These are phyloP conservation scores for Lithophane leautieri DNA, from an alignment of 2,888 invertebrate species.

Conservation along the genomic window DNA sequence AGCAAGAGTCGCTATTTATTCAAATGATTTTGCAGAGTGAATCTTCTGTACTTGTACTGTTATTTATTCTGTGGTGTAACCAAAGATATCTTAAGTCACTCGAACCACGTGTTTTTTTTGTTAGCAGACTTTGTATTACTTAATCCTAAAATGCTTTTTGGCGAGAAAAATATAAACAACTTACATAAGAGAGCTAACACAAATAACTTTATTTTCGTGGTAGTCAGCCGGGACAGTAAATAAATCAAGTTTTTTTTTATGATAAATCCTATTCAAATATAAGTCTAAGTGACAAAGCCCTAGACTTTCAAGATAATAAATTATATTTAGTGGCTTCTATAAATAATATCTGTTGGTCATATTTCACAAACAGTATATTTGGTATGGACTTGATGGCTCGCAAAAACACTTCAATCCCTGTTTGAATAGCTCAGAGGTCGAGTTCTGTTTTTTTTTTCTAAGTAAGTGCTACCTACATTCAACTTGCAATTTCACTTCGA, in stretches of 20 bases:
- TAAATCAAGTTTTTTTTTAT: slow-evolving; percentile 30
- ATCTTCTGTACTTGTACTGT: no score
- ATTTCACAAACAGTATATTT: slow-evolving; percentile 8
- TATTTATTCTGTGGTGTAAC: no score
- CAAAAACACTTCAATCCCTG: neutral
- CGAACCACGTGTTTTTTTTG: neutral
- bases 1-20: no score
- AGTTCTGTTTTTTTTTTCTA: no score
- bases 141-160: slow-evolving; percentile 19
- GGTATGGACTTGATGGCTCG: neutral
- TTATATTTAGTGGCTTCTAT: slow-evolving; percentile 6
- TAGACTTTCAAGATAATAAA: slow-evolving; percentile 27
- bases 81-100: neutral
- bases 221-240: neutral
- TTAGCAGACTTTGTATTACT: neutral
- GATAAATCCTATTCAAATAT: neutral
- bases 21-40: no score
- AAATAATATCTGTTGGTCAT: slow-evolving; percentile 10
- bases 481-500: neutral
- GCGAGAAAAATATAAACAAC: slow-evolving; percentile 9
- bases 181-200: slow-evolving; percentile 2
- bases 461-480: no score
- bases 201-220: slow-evolving; percentile 33
- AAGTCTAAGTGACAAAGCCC: slow-evolving; percentile 9
- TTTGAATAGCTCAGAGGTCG: neutral